phyloP scores from a whole-genome alignment of 2,888 invertebrate genomes.

The Macaria liturata region DNA sequence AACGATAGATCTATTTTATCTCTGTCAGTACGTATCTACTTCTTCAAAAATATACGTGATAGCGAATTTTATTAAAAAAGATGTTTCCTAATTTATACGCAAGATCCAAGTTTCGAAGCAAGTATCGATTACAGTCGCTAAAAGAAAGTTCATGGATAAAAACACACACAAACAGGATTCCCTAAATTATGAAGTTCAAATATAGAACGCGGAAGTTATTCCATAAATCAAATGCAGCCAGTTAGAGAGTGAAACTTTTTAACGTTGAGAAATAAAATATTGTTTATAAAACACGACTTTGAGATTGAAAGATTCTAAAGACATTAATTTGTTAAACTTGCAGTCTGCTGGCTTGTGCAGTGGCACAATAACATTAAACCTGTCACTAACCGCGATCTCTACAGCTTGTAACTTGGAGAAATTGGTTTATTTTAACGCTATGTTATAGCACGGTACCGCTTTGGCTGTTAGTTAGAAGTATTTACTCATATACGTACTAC shows the following conservation, averaged over 20 bases:
- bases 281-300: conserved; percentile 24
- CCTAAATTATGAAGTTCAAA: too few species aligned
- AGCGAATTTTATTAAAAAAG: too few species aligned
- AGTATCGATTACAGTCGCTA: too few species aligned
- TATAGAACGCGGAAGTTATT: conserved; percentile 14
- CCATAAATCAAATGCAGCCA: conserved; percentile 14
- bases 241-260: conserved; percentile 12
- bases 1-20: too few species aligned
- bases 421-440: conserved; percentile 20
- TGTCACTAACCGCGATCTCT: conserved; percentile 43
- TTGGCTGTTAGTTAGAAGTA: too few species aligned
- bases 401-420: conserved; percentile 19
- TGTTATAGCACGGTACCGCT: conserved; percentile 1
- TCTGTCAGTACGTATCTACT: too few species aligned
- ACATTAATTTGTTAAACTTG: conserved; percentile 47
- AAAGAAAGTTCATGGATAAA: too few species aligned
- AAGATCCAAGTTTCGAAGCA: too few species aligned
- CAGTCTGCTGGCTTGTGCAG: conserved; percentile 17
- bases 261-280: conserved; percentile 25
- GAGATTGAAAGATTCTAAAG: conserved; percentile 29
- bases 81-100: too few species aligned
- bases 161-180: too few species aligned
- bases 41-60: too few species aligned
- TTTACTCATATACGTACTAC: too few species aligned
- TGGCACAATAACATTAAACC: conserved; percentile 53